These are phyloP conservation scores for Drosophila sp. DNA, from an alignment of 1,140 invertebrate genomes.

Conservation along the genomic window DNA sequence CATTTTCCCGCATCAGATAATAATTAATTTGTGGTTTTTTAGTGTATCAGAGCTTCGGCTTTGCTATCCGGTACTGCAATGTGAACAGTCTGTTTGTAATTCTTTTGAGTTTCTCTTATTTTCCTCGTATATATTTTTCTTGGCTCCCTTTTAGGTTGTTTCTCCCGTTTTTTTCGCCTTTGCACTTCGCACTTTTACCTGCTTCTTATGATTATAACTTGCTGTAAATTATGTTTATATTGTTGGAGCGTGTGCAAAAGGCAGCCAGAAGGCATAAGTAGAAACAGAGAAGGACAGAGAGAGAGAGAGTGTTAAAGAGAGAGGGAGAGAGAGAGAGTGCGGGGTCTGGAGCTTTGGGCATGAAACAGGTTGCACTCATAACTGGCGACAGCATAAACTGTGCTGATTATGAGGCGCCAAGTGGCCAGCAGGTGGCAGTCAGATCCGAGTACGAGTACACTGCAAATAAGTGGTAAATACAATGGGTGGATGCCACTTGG, in stretches of 20 bases:
- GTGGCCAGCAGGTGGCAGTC: constrained; percentile 44
- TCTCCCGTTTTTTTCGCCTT: constrained; percentile 12
- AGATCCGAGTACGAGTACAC: neutral
- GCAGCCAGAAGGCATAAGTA: constrained; percentile 12
- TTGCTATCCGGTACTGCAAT: neutral
- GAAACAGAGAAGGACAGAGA: constrained; percentile 16
- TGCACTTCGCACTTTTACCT: constrained; percentile 53
- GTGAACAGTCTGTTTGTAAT: neutral
- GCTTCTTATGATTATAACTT: constrained; percentile 63
- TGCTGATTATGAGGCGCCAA: constrained; percentile 63
- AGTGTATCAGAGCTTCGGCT: constrained; percentile 1
- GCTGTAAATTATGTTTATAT: constrained; percentile 68
- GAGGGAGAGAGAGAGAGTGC: neutral
- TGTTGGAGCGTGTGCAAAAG: constrained; percentile 52
- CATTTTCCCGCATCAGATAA: neutral
- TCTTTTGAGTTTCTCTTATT: constrained; percentile 15
- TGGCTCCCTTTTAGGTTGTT: neutral
- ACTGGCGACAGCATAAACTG: constrained; percentile 63
- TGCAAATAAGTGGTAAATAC: constrained; percentile 12
- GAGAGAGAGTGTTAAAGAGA: neutral
- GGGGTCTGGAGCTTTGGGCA: neutral
- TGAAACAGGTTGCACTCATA: constrained; percentile 22
- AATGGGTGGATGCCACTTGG: neutral
- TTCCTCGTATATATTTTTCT: neutral
- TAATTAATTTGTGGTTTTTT: neutral